These are phyloP conservation scores for Tethya wilhelma DNA, from an alignment of 37 sponge, comb jelly and placozoan genomes.

Conservation along the genomic window DNA sequence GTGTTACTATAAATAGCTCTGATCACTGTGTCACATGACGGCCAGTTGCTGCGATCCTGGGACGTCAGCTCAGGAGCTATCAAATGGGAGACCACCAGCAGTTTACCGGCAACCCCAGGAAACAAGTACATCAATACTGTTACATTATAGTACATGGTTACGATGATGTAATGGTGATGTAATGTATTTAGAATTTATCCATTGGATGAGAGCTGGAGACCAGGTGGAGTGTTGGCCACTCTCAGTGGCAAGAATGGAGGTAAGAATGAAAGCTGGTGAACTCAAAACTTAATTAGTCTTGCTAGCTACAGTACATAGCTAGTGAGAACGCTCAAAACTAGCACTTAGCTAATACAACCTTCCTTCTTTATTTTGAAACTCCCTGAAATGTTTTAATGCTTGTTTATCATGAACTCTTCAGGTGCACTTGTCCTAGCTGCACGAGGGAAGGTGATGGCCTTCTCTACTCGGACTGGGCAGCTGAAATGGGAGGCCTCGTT, in stretches of 20 bases:
- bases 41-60: conserved; percentile 72
- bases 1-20: conserved; percentile 15
- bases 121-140: conserved; percentile 2
- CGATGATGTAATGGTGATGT: background rate
- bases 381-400: no score
- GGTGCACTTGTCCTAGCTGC: no score
- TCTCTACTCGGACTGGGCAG: background rate
- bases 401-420: no score
- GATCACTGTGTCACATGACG: conserved; percentile 63
- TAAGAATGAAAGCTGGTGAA: conserved; percentile 7
- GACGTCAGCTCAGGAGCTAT: conserved; percentile 66
- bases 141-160: background rate
- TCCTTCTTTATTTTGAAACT: no score
- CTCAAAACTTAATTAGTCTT: no score
- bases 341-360: no score
- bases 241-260: conserved; percentile 28
- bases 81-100: conserved; percentile 66
- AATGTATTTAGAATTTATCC: conserved; percentile 7
- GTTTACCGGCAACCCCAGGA: background rate
- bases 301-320: no score
- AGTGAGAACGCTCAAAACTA: no score
- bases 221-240: conserved; percentile 42
- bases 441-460: no score
- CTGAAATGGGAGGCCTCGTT: no score
- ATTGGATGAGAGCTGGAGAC: conserved; percentile 34